Conservation (phyloP, 2,888 invertebrate species). For the Hypselothyrea guttata region DNA sequence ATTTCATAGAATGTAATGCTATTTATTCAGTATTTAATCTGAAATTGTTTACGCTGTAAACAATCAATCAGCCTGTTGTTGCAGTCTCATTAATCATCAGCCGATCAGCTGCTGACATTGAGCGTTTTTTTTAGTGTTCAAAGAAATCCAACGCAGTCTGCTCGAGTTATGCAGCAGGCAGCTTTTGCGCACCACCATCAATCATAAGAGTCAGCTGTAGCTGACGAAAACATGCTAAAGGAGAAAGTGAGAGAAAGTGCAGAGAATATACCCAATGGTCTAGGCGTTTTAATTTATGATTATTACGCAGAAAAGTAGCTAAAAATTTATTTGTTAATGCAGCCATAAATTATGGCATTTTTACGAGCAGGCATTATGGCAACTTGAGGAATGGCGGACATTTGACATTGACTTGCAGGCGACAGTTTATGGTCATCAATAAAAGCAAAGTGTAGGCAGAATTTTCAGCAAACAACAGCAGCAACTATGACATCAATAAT, state of each 20-base stretch:
- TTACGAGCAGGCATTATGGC: constrained; percentile 72
- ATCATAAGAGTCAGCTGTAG: constrained; percentile 42
- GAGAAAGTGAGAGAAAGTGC: neutral
- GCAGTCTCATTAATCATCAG: constrained; percentile 57
- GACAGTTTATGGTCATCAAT: constrained; percentile 5
- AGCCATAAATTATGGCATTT: constrained; percentile 63
- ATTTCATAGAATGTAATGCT: neutral
- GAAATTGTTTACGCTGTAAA: constrained; percentile 6
- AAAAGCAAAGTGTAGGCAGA: constrained; percentile 20
- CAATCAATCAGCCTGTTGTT: constrained; percentile 52
- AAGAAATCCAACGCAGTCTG: constrained; percentile 12
- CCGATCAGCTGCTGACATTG: constrained; percentile 47
- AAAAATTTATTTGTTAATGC: constrained; percentile 6
- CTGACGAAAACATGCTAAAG: neutral
- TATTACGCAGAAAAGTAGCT: constrained; percentile 29
- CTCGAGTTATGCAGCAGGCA: constrained; percentile 31
- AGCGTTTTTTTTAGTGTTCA: constrained; percentile 6
- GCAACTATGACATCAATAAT: too few relatives aligned
- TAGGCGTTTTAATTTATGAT: constrained; percentile 56
- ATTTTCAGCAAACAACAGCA: constrained; percentile 32
- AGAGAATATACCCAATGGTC: constrained; percentile 7
- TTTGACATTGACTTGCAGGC: constrained; percentile 28
- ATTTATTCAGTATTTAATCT: constrained; percentile 20
- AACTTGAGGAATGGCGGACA: constrained; percentile 34
- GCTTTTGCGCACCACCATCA: constrained; percentile 52